Percentiles rank a stretch among this genome's conserved stretches.
Evolutionary conservation across 2,888 invertebrate genomes (phyloP).

Genomic region (Chymomyza fuscimana): DNA sequence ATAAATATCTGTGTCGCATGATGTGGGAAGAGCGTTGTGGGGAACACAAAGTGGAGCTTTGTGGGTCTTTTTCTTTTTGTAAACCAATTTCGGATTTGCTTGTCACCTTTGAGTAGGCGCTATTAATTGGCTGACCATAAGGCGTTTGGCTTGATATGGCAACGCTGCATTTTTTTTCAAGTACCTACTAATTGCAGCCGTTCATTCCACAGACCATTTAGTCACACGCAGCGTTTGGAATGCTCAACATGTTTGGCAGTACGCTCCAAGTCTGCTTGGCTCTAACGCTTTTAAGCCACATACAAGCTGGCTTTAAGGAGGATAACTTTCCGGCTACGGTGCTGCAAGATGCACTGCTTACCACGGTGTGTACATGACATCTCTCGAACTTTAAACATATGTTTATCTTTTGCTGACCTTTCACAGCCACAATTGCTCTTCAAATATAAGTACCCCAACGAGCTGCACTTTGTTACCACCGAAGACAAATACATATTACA

Average conservation of each 20-base stretch:
- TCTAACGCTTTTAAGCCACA: background rate
- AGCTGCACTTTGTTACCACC: conserved; percentile 84
- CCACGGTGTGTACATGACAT: conserved; percentile 47
- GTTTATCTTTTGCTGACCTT: background rate
- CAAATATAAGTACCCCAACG: conserved; percentile 83
- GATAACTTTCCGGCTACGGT: conserved; percentile 50
- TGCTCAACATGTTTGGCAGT: conserved; percentile 1
- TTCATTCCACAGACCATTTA: background rate
- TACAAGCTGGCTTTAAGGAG: conserved; percentile 34
- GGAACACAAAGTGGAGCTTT: too few species aligned
- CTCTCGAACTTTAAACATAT: background rate
- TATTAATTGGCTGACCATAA: background rate
- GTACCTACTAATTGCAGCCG: background rate
- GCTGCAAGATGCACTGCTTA: conserved; percentile 56
- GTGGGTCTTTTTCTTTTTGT: background rate
- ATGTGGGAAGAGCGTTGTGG: too few species aligned
- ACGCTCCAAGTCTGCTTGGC: background rate
- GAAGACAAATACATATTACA: conserved; percentile 87
- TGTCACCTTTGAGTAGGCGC: background rate
- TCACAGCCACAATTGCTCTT: conserved; percentile 64
- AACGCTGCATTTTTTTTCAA: too few species aligned
- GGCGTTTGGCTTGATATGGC: background rate
- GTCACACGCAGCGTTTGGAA: background rate
- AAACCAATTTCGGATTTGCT: conserved; percentile 4
- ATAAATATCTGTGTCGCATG: too few species aligned